Conservation (phyloP, 2,113 vertebrate species). For the Scomber scombrus region DNA sequence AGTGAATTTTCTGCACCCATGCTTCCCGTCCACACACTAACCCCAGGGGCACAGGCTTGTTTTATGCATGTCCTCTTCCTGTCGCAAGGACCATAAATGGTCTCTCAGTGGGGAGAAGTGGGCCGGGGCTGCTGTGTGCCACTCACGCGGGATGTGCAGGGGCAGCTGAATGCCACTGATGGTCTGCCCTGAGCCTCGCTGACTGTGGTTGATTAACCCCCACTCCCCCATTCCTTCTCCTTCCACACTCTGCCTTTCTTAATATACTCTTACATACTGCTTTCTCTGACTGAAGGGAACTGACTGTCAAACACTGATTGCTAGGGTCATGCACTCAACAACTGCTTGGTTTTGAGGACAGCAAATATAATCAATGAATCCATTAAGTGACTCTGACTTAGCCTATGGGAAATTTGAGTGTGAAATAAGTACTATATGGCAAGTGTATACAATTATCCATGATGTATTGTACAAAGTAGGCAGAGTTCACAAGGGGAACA, state of each 20-base stretch:
- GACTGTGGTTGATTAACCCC: slow-evolving; percentile 42
- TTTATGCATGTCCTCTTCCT: slow-evolving; percentile 71
- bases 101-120: slow-evolving; percentile 56
- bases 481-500: too few relatives aligned
- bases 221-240: background rate
- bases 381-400: background rate
- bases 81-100: slow-evolving; percentile 66
- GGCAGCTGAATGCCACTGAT: slow-evolving; percentile 45
- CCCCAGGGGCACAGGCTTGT: slow-evolving; percentile 68
- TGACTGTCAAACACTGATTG: slow-evolving; percentile 32
- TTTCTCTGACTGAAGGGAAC: slow-evolving; percentile 22
- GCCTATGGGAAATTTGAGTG: background rate
- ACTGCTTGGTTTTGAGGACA: background rate
- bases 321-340: slow-evolving; percentile 11
- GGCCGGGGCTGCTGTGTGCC: slow-evolving; percentile 47
- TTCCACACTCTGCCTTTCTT: background rate
- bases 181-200: slow-evolving; percentile 32
- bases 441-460: too few relatives aligned
- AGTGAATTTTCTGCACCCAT: slow-evolving; percentile 70
- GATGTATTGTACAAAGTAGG: too few relatives aligned
- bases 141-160: slow-evolving; percentile 45
- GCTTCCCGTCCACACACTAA: slow-evolving; percentile 64
- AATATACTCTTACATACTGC: slow-evolving; percentile 10
- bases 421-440: background rate
- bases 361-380: slow-evolving; percentile 10